phyloP scores from a whole-genome alignment of 2,888 invertebrate genomes.

The Tethea ocularis region DNA sequence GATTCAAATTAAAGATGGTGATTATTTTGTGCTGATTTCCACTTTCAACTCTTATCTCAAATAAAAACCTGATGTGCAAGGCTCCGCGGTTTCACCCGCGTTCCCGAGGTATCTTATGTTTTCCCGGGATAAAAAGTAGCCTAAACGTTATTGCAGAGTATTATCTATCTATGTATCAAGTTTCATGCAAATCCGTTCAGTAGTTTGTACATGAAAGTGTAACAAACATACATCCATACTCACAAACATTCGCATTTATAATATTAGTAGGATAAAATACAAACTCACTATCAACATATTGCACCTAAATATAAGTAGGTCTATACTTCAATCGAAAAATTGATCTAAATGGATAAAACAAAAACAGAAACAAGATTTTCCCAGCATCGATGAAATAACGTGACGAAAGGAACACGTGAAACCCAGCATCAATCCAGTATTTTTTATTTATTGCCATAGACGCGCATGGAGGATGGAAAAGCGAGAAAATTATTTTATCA shows the following conservation, averaged over 20 bases:
- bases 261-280: too few species aligned
- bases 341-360: neutral
- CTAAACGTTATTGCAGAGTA: too few species aligned
- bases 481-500: neutral
- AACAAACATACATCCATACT: too few species aligned
- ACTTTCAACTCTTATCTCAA: conserved; percentile 19
- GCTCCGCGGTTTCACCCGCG: too few species aligned
- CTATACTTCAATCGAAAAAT: neutral
- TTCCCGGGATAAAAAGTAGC: too few species aligned
- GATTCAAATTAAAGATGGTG: conserved; percentile 50
- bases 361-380: neutral
- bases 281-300: too few species aligned
- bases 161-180: too few species aligned
- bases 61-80: neutral
- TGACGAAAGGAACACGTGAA: neutral
- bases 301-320: neutral
- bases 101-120: too few species aligned
- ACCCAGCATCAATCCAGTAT: neutral
- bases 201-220: too few species aligned
- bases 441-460: neutral
- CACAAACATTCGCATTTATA: too few species aligned
- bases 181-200: too few species aligned
- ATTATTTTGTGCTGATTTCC: conserved; percentile 27
- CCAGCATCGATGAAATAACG: neutral
- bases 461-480: neutral